A percentile compares a stretch with the other conserved stretches of the same genome.
These are phyloP conservation scores for Apodemia hepburni DNA, from an alignment of 2,888 invertebrate genomes.

Conservation along the genomic window DNA sequence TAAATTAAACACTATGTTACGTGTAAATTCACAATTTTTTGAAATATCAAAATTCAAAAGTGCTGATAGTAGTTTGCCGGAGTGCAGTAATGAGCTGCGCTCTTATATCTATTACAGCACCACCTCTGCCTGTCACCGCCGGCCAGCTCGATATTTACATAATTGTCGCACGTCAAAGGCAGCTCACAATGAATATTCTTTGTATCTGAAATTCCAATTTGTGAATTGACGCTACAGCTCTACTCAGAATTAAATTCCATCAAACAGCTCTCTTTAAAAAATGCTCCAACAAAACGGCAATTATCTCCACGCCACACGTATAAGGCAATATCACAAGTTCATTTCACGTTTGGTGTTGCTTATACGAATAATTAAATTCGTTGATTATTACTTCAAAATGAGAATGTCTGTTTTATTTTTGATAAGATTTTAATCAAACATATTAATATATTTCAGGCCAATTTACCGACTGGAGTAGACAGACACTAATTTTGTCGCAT, in stretches of 20 bases:
- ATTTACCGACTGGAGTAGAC: too few species aligned
- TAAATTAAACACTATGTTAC: too few species aligned
- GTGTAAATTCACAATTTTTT: too few species aligned
- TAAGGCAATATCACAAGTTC: neutral
- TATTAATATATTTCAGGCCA: too few species aligned
- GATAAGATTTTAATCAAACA: too few species aligned
- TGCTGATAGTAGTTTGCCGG: too few species aligned
- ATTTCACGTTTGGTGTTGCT: neutral
- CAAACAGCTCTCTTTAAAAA: neutral
- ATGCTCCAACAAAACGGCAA: neutral
- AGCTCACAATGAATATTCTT: slow-evolving; percentile 18
- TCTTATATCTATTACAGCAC: slow-evolving; percentile 20
- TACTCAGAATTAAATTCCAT: neutral
- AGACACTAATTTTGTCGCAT: too few species aligned
- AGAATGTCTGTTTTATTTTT: neutral
- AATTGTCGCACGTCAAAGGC: slow-evolving; percentile 19
- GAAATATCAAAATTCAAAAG: too few species aligned
- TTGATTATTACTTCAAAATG: neutral
- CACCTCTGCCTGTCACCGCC: slow-evolving; percentile 15
- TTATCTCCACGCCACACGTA: neutral
- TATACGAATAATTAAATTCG: neutral
- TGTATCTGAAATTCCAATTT: slow-evolving; percentile 4
- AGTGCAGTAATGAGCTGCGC: neutral
- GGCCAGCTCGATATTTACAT: slow-evolving; percentile 17
- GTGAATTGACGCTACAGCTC: neutral